Evolutionary conservation across 2,888 invertebrate species (phyloP).

Genomic region (Phengaris arion): DNA sequence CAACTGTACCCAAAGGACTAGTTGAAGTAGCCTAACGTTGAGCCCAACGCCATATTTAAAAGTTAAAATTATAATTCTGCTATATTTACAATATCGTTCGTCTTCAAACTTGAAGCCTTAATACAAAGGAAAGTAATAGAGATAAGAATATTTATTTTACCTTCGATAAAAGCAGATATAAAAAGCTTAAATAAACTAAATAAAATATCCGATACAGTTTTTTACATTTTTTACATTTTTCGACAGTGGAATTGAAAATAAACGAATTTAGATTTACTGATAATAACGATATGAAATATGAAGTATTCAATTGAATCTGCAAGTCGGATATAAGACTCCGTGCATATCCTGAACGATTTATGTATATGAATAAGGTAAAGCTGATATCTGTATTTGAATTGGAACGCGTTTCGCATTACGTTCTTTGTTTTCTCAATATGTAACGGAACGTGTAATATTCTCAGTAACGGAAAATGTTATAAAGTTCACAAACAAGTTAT

Average conservation of each 20-base stretch:
- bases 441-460: too few species aligned
- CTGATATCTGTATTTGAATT: conserved; percentile 34
- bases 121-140: neutral
- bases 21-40: neutral
- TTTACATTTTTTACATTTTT: neutral
- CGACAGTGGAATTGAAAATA: neutral
- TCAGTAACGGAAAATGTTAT: neutral
- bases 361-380: conserved; percentile 38
- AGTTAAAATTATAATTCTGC: neutral
- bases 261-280: conserved; percentile 13
- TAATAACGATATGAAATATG: conserved; percentile 26
- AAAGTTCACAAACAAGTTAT: neutral
- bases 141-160: neutral
- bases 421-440: conserved; percentile 26
- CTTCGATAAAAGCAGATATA: too few species aligned
- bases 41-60: neutral
- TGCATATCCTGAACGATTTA: conserved; percentile 38
- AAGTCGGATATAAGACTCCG: conserved; percentile 29
- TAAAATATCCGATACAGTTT: neutral
- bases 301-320: conserved; percentile 30
- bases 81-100: neutral
- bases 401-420: conserved; percentile 19
- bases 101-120: neutral
- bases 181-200: too few species aligned
- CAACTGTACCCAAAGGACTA: neutral